These are phyloP conservation scores for Ataeniobius toweri DNA, from an alignment of 2,797 vertebrate genomes.

Conservation along the genomic window DNA sequence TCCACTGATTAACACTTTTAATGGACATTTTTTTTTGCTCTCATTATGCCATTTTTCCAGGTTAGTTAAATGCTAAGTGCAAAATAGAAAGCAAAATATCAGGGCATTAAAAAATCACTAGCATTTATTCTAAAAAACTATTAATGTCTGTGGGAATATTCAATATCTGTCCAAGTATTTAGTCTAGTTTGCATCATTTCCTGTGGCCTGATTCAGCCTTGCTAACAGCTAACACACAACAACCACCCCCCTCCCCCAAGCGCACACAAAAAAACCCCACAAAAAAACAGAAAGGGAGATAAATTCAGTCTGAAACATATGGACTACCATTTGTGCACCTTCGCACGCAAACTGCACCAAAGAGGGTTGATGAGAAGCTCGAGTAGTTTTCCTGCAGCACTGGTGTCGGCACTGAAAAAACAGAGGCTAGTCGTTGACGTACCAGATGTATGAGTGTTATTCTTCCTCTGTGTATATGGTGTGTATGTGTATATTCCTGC, in stretches of 20 bases:
- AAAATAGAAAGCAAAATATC: background rate
- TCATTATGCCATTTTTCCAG: too few species aligned
- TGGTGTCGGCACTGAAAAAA: conserved; percentile 79
- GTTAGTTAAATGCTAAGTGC: too few species aligned
- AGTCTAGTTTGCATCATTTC: background rate
- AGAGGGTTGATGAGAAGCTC: conserved; percentile 53
- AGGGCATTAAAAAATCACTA: background rate
- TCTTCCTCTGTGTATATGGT: conserved; percentile 66
- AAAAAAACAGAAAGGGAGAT: conserved; percentile 28
- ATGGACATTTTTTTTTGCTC: too few species aligned
- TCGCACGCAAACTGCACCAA: conserved; percentile 42
- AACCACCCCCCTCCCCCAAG: background rate
- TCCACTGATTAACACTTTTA: too few species aligned
- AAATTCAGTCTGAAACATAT: conserved; percentile 8
- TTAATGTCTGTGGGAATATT: background rate
- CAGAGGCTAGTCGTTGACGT: conserved; percentile 79
- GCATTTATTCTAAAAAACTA: background rate
- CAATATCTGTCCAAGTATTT: background rate
- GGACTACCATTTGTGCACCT: conserved; percentile 14
- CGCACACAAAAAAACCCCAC: background rate
- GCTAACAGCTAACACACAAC: background rate
- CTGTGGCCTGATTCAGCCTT: conserved; percentile 1
- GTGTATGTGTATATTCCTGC: conserved; percentile 67
- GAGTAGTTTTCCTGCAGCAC: conserved; percentile 63
- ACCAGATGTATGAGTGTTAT: conserved; percentile 83